Base-by-base conservation (phyloP, 2,797 vertebrate species). In the Enteromius paludinosus region DNA sequence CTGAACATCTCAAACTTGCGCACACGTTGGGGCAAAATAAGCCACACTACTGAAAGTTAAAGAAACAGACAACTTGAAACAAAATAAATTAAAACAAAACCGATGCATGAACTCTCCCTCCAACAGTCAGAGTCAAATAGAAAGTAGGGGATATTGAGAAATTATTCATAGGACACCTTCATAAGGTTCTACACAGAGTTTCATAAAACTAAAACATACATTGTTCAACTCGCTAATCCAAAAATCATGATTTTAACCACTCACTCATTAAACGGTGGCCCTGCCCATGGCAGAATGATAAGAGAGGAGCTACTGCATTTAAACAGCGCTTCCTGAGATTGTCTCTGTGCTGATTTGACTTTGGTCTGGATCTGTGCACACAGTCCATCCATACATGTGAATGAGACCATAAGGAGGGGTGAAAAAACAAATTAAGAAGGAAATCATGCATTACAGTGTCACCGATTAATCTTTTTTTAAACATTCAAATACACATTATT, bases 241-340 rank as follows among this genome's bases (percentile, higher is more conserved):
- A 72, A 49, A 69, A 72, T 33, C 56, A 71, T 33, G 33, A 81
- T 69, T 65, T 79, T 10, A 28, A 73, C 47, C 66, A 68, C 62
- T 61, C 33, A 62, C 43, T 64, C 41, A 59, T 71, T 81, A 77
- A 52, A 83, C 54, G 25, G 68, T 52, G 73, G 78, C 47, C 64
- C 33, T 78, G 49, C 59, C 35, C 28, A 14, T 38, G 23, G 52
- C 52, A 78, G 73, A 76, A 81, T 75, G 62, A 85, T 78, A 65
- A 68, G 59, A 62, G 43, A 41, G 41, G 72, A 75, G 66, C 76
- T 73, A 25, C 68, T 70, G 83, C 54, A 43, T 69, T 70, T 56
- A 47, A 35, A 86, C 81, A 79, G 81, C 56, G 68, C 79, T 82
- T 88, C 84, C 86, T 88, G 80, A 89, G 87, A 88, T 89, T 84